Conservation (phyloP, 1,140 invertebrate species). For the Oscheius sp. region DNA sequence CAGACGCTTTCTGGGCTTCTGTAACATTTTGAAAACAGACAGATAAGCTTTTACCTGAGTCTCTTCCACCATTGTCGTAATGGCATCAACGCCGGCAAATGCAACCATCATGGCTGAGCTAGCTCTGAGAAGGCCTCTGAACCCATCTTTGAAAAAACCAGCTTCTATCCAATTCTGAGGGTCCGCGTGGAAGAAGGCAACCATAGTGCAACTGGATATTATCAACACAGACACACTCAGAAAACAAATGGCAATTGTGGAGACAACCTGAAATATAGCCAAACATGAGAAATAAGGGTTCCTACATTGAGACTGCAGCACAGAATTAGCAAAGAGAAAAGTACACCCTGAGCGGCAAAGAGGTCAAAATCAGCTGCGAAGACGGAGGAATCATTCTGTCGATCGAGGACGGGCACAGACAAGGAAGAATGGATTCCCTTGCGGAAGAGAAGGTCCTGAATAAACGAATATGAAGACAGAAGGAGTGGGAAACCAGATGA, state of each 20-base stretch:
- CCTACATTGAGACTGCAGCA: constrained; percentile 30
- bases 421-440: not conserved
- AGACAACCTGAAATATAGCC: constrained; percentile 37
- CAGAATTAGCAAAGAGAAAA: constrained; percentile 33
- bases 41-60: not conserved
- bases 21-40: not conserved
- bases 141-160: constrained; percentile 39
- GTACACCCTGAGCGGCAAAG: constrained; percentile 25
- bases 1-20: not conserved
- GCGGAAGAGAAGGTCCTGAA: constrained; percentile 39
- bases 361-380: constrained; percentile 29
- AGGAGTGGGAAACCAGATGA: constrained; percentile 23
- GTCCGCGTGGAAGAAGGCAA: constrained; percentile 44
- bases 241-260: constrained; percentile 26
- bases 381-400: constrained; percentile 12
- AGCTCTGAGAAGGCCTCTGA: constrained; percentile 15
- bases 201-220: constrained; percentile 37
- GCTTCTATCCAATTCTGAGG: constrained; percentile 44
- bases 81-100: not conserved
- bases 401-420: constrained; percentile 17
- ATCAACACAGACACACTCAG: constrained; percentile 35
- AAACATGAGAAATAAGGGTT: constrained; percentile 7
- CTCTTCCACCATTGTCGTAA: not conserved
- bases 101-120: not conserved
- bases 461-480: not conserved